These are phyloP conservation scores for Pterobdella sp. DNA, from an alignment of 2,888 invertebrate species.

Conservation along the genomic window DNA sequence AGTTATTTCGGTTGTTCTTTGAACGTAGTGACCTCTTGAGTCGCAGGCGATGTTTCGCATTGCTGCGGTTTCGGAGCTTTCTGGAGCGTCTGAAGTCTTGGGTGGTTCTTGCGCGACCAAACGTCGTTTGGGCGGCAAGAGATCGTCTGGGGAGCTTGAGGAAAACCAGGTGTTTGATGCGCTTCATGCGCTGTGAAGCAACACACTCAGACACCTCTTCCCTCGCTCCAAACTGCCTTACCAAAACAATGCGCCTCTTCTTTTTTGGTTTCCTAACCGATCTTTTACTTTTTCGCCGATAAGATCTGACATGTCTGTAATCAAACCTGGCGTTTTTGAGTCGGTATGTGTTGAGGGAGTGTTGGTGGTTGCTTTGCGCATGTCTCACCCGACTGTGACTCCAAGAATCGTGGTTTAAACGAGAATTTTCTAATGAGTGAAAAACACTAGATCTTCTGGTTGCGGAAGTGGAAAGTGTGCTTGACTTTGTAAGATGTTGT, in stretches of 20 bases:
- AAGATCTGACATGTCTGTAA: background rate
- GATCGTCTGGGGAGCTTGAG: conserved; percentile 9
- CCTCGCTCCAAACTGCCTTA: background rate
- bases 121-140: background rate
- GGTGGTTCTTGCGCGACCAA: background rate
- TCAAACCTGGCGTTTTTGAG: background rate
- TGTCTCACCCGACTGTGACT: background rate
- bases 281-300: background rate
- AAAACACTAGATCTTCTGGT: background rate
- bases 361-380: background rate
- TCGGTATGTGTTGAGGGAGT: background rate
- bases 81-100: background rate
- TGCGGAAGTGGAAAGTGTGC: background rate
- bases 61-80: background rate
- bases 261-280: background rate
- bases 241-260: background rate
- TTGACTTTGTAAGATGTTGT: background rate
- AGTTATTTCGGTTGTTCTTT: background rate
- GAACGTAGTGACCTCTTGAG: background rate
- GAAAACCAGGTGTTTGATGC: conserved; percentile 1
- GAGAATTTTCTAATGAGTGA: background rate
- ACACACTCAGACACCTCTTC: conserved; percentile 5
- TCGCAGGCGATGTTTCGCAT: background rate
- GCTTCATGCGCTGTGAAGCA: background rate
- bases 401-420: background rate